Evolutionary conservation across 2,113 vertebrate species (phyloP), one percentile per base, ranked within the genome.

Genomic region (Sakesphorus luctuosus): DNA sequence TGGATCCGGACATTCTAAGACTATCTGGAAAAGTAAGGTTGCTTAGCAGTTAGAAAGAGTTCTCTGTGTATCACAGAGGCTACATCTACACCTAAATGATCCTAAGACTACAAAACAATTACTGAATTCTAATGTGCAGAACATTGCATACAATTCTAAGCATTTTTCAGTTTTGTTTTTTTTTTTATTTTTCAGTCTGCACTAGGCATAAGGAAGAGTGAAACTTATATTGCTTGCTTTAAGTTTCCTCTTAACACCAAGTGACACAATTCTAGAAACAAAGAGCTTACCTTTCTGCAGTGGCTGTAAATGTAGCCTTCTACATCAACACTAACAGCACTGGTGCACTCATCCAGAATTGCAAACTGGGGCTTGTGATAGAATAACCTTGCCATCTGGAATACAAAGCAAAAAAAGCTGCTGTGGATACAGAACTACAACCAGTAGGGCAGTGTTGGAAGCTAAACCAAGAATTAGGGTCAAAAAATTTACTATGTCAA

Each of bases 361-460:
- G 99, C 99, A 98, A 99, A 99, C 98, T 99, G 99, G 10, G 99
- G 99, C 80, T 99, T 99, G 89, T 99, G 99, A 95, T 99, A 99
- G 97, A 99, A 99, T 11, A 99, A 97, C 72, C 99, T 98, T 85
- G 99, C 99, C 99, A 99, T 99, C 99, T 99, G 92, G 28, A 93
- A 96, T 10, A 21, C 89, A 97, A 97, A 95, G 16, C 33, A 69
- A 93, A 94, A 89, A 95, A 89, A 53, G 7, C 38, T 63, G 53
- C 55, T 89, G 35, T 90, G 23, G 65, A 58, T 82, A 91, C 63
- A 67, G 38, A 81, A 67, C 43, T 46, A 62, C 6, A 65, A 77
- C 29, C 19, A 63, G 29, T 4, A 68, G 35, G 13, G 16, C 28
- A 55, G 10, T 4, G 20, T 43, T 43, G 59, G 4, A 85, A 62